A percentile compares a stretch with the other conserved stretches of the same genome.
Evolutionary conservation across 30 jellyfish, hydroid and myxozoan species (phyloP).

Genomic region (Aurelia sp.): DNA sequence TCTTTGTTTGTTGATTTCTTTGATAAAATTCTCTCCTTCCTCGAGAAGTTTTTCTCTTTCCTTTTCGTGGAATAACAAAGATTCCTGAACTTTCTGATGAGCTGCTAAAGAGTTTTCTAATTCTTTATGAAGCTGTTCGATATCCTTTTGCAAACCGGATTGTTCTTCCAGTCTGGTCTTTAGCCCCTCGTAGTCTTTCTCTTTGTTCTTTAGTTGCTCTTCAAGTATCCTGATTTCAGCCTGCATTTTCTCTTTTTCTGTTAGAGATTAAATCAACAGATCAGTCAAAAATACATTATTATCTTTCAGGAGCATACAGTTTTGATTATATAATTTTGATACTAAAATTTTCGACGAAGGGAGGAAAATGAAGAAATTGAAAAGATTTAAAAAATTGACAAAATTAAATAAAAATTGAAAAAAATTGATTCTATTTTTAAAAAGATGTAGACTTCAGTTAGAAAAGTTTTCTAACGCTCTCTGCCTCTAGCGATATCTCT

Average conservation of each 20-base stretch:
- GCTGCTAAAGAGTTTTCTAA: conserved; percentile 85
- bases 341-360: too few species aligned
- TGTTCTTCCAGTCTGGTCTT: conserved; percentile 60
- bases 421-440: too few species aligned
- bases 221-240: conserved; percentile 32
- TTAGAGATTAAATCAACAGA: neutral
- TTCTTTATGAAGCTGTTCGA: conserved; percentile 73
- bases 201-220: conserved; percentile 33
- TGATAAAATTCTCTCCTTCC: conserved; percentile 30
- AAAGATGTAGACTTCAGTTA: too few species aligned
- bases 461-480: too few species aligned
- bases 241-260: neutral
- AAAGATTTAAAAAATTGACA: too few species aligned
- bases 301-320: too few species aligned
- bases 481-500: too few species aligned
- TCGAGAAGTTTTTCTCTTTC: conserved; percentile 67
- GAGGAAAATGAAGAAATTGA: too few species aligned
- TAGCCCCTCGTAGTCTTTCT: conserved; percentile 20
- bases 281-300: too few species aligned
- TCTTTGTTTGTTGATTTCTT: conserved; percentile 57
- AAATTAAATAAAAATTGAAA: too few species aligned
- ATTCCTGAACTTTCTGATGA: conserved; percentile 77
- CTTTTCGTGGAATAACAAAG: conserved; percentile 68
- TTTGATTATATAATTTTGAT: too few species aligned
- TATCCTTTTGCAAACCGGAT: conserved; percentile 68